These are phyloP conservation scores for Goniozus legneri DNA, from an alignment of 1,140 invertebrate species.

Conservation along the genomic window DNA sequence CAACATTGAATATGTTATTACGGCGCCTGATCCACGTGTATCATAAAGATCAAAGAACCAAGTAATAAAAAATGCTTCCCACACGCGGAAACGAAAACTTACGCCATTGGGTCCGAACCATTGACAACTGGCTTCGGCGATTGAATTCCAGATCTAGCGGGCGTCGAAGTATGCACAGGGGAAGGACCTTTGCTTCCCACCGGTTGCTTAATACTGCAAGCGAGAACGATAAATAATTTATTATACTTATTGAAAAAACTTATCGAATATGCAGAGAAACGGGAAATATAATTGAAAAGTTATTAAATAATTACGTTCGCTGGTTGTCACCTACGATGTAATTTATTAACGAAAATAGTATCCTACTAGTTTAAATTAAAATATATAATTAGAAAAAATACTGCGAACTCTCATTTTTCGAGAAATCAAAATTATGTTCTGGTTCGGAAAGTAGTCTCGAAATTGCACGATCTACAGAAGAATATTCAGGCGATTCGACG, in stretches of 20 bases:
- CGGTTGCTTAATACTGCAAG: slow-evolving; percentile 47
- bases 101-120: slow-evolving; percentile 43
- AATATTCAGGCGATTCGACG: too few relatives aligned
- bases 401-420: too few relatives aligned
- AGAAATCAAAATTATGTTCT: too few relatives aligned
- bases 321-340: too few relatives aligned
- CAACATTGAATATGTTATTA: background rate
- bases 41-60: background rate
- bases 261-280: too few relatives aligned
- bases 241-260: too few relatives aligned
- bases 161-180: slow-evolving; percentile 42
- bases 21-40: background rate
- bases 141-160: slow-evolving; percentile 45
- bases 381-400: too few relatives aligned
- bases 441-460: too few relatives aligned
- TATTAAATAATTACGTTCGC: slow-evolving; percentile 22
- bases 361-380: too few relatives aligned
- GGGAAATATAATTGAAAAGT: slow-evolving; percentile 1
- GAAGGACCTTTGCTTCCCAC: slow-evolving; percentile 46
- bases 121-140: slow-evolving; percentile 48
- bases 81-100: slow-evolving; percentile 31
- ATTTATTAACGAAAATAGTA: too few relatives aligned
- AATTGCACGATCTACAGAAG: too few relatives aligned
- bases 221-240: too few relatives aligned
- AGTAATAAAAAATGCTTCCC: background rate